Percentiles rank a stretch among this genome's conserved stretches.
These are phyloP conservation scores for Hippoglossus hippoglossus DNA, from an alignment of 2,797 vertebrate genomes.

Conservation along the genomic window DNA sequence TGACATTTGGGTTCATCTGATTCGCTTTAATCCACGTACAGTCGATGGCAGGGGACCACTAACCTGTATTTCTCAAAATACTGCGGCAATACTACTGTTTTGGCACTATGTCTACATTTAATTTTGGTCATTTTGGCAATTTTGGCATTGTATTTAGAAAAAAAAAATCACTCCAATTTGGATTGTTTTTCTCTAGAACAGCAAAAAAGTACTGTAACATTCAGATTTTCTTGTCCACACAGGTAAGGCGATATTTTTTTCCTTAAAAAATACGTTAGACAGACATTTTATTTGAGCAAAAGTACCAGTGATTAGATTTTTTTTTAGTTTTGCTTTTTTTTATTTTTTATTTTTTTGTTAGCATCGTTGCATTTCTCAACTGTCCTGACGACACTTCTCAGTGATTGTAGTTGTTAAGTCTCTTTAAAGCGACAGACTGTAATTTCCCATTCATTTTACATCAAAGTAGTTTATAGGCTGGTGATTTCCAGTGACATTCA, in stretches of 20 bases:
- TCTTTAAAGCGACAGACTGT: conserved; percentile 65
- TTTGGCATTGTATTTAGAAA: conserved; percentile 61
- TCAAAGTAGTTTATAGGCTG: conserved; percentile 73
- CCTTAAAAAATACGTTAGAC: conserved; percentile 52
- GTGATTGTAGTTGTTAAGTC: conserved; percentile 52
- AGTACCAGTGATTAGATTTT: conserved; percentile 52
- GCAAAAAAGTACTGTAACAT: conserved; percentile 68
- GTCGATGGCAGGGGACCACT: conserved; percentile 37
- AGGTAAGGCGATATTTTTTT: conserved; percentile 53
- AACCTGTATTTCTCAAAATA: conserved; percentile 49
- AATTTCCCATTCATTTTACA: conserved; percentile 61
- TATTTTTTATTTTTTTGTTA: not conserved
- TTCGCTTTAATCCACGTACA: conserved; percentile 24
- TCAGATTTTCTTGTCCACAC: conserved; percentile 55
- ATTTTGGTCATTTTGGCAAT: conserved; percentile 72
- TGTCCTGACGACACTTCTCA: conserved; percentile 35
- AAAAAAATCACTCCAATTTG: conserved; percentile 60
- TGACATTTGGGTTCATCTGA: conserved; percentile 27
- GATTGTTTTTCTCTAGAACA: conserved; percentile 50
- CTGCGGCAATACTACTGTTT: conserved; percentile 51
- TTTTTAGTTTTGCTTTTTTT: conserved; percentile 16
- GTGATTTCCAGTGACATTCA: conserved; percentile 80
- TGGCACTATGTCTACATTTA: conserved; percentile 73
- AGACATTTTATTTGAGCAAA: conserved; percentile 57
- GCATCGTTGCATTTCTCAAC: conserved; percentile 46